Evolutionary conservation across 2,113 vertebrate genomes (phyloP).

Genomic region (Eclectus roratus): DNA sequence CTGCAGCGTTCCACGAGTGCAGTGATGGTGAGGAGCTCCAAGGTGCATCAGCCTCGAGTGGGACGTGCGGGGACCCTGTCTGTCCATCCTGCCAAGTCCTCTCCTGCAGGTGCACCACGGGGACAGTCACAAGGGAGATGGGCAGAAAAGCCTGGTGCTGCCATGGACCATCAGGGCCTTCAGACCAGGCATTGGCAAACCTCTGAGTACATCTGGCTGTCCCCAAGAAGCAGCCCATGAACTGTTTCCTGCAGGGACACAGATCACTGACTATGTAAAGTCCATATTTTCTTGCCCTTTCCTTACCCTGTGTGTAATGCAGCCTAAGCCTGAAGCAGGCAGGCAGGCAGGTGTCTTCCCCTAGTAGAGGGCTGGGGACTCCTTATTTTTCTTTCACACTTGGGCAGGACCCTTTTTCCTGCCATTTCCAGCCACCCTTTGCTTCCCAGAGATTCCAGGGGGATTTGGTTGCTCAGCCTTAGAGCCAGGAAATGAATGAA

Average conservation of each 20-base stretch:
- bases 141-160: background rate
- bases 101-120: background rate
- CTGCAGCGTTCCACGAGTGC: background rate
- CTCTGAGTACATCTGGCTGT: background rate
- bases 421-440: background rate
- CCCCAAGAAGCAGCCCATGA: background rate
- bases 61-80: background rate
- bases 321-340: background rate
- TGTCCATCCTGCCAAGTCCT: background rate
- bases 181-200: background rate
- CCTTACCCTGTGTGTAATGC: background rate
- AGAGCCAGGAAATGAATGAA: background rate
- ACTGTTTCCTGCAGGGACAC: background rate
- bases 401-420: background rate
- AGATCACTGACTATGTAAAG: background rate
- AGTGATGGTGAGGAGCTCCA: background rate
- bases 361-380: background rate
- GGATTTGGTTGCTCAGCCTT: background rate
- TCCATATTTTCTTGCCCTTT: background rate
- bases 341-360: background rate
- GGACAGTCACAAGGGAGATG: background rate
- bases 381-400: background rate
- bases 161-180: background rate
- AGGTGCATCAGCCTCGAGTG: accelerated
- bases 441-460: background rate